Percentiles rank a stretch among this genome's conserved stretches.
Conservation (phyloP, 2,797 vertebrate species). For the Esox lucius region DNA sequence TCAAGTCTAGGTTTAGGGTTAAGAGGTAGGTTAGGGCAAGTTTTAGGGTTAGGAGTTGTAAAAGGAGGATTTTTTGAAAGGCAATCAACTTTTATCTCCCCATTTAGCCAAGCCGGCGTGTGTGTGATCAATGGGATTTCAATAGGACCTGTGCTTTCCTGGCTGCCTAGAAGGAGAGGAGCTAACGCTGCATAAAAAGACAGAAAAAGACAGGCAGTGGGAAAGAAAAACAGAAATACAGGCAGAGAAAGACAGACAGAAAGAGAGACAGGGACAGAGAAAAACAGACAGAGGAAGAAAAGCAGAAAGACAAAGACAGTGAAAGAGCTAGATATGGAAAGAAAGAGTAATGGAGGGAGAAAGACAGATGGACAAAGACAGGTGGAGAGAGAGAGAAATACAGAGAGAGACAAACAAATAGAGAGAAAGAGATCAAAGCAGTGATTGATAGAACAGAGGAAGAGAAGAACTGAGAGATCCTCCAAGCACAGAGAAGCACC, state of each 20-base stretch:
- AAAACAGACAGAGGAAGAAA: background rate
- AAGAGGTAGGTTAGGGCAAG: too few relatives aligned
- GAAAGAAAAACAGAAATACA: too few relatives aligned
- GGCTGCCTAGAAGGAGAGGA: conserved; percentile 71
- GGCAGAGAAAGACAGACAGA: conserved; percentile 7
- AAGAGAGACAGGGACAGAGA: background rate
- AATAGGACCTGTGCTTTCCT: conserved; percentile 70
- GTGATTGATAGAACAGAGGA: conserved; percentile 59
- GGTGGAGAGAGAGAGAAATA: conserved; percentile 1
- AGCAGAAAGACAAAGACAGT: background rate
- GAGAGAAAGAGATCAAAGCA: conserved; percentile 66
- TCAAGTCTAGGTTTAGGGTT: too few relatives aligned
- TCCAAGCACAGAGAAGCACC: conserved; percentile 69
- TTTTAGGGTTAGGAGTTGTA: background rate
- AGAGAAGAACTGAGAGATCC: conserved; percentile 74
- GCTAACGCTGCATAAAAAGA: conserved; percentile 56
- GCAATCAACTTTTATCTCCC: too few relatives aligned
- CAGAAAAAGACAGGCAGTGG: background rate
- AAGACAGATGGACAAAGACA: too few relatives aligned
- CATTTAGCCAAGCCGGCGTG: background rate
- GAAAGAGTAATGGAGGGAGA: too few relatives aligned
- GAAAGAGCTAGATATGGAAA: background rate
- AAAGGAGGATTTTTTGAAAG: too few relatives aligned
- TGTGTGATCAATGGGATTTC: conserved; percentile 68
- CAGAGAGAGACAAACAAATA: background rate